A percentile compares a stretch with the other conserved stretches of the same genome.
phyloP scores from a whole-genome alignment of 2,797 vertebrate species.

The Catamblyrhynchus diadema region DNA sequence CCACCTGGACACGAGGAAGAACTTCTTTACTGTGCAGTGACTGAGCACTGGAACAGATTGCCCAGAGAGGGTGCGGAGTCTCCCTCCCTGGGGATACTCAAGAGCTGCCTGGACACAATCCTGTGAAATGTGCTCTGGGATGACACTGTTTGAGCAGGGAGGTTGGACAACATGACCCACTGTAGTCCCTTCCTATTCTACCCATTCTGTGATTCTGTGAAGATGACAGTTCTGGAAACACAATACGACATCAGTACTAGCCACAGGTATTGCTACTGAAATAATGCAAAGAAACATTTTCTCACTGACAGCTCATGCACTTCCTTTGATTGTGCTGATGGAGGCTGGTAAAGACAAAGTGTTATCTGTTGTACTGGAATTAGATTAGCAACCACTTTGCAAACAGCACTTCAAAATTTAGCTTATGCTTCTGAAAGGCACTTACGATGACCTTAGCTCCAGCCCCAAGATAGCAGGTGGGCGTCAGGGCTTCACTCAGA shows the following conservation, averaged over 20 bases:
- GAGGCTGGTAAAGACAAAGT: neutral
- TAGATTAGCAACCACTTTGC: neutral
- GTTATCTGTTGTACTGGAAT: neutral
- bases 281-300: neutral
- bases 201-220: neutral
- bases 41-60: accelerated
- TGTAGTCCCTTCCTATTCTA: neutral
- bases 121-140: neutral
- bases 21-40: neutral
- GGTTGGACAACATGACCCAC: neutral
- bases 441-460: neutral
- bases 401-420: neutral
- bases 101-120: accelerated
- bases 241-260: neutral
- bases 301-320: neutral
- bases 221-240: neutral
- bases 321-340: neutral
- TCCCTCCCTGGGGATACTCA: neutral
- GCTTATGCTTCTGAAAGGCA: neutral
- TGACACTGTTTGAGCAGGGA: neutral
- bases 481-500: neutral
- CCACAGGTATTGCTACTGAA: neutral
- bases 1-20: neutral
- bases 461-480: neutral
- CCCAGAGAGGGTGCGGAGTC: accelerated